Conservation (phyloP, 2,888 invertebrate species). For the Galerucella calmariensis region DNA sequence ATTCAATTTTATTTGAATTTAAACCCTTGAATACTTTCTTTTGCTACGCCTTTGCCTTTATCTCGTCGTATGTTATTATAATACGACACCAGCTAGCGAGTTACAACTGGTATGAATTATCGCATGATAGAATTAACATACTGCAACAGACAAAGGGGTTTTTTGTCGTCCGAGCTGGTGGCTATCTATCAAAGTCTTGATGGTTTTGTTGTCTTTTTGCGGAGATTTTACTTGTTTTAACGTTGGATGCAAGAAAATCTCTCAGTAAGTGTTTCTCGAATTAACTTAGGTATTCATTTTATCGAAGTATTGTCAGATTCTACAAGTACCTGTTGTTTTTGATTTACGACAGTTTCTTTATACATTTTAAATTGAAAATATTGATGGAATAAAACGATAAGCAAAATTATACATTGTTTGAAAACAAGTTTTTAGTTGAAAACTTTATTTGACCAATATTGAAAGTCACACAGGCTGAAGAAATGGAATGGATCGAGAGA, state of each 20-base stretch:
- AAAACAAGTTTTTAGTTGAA: too few relatives aligned
- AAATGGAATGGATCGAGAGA: too few relatives aligned
- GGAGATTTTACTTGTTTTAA: conserved; percentile 27
- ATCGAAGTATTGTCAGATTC: conserved; percentile 5
- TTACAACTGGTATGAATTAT: conserved; percentile 59
- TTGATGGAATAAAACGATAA: too few relatives aligned
- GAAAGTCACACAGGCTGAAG: too few relatives aligned
- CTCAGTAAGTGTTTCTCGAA: conserved; percentile 8
- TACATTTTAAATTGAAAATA: too few relatives aligned
- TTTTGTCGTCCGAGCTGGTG: conserved; percentile 58
- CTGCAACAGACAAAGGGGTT: conserved; percentile 58
- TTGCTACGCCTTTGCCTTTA: conserved; percentile 22
- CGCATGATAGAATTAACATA: conserved; percentile 60
- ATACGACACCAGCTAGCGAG: conserved; percentile 55
- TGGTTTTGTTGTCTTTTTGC: conserved; percentile 32
- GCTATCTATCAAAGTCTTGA: conserved; percentile 60
- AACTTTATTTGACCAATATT: too few relatives aligned
- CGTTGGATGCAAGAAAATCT: conserved; percentile 60
- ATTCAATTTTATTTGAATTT: too few relatives aligned
- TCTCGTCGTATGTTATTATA: conserved; percentile 55
- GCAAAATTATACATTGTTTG: too few relatives aligned
- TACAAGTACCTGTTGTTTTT: conserved; percentile 1
- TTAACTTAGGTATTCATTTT: background rate
- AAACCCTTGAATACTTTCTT: background rate
- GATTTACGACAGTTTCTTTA: background rate